phyloP scores from a whole-genome alignment of 2,888 invertebrate species.

The Cryptocephalus moraei region DNA sequence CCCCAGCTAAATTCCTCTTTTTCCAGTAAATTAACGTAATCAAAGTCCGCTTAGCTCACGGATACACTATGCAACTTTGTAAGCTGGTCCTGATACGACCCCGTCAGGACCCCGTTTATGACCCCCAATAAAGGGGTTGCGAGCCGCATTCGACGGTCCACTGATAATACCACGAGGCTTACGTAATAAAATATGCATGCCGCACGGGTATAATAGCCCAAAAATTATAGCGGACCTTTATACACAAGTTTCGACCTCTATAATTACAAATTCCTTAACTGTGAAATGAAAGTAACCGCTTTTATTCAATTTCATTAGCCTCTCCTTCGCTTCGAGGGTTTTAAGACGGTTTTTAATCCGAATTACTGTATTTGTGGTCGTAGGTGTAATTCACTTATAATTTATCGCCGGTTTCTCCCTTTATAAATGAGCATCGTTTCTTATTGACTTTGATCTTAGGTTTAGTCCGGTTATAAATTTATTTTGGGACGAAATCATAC shows the following conservation, averaged over 20 bases:
- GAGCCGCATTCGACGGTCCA: slow-evolving; percentile 19
- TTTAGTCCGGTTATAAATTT: no score
- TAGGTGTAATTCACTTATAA: no score
- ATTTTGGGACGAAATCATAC: no score
- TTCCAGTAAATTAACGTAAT: slow-evolving; percentile 13
- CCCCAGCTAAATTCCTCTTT: not conserved
- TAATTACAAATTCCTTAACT: slow-evolving; percentile 11
- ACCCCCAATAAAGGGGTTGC: slow-evolving; percentile 23
- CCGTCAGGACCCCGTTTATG: slow-evolving; percentile 21
- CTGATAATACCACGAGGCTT: slow-evolving; percentile 22
- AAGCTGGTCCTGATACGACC: slow-evolving; percentile 12
- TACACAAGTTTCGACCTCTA: slow-evolving; percentile 8
- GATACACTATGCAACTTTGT: slow-evolving; percentile 1
- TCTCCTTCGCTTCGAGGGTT: no score
- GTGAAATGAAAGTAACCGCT: slow-evolving; percentile 6
- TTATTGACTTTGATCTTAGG: no score
- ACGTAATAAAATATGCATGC: slow-evolving; percentile 24
- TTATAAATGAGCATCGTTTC: no score
- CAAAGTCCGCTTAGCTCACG: slow-evolving; percentile 11
- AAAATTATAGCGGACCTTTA: slow-evolving; percentile 20
- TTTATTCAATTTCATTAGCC: no score
- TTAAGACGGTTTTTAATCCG: no score
- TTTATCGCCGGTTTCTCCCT: no score
- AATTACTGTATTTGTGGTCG: no score
- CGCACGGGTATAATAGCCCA: slow-evolving; percentile 22